phyloP scores from a whole-genome alignment of 2,797 vertebrate genomes.

The Zenarchopterus dispar region DNA sequence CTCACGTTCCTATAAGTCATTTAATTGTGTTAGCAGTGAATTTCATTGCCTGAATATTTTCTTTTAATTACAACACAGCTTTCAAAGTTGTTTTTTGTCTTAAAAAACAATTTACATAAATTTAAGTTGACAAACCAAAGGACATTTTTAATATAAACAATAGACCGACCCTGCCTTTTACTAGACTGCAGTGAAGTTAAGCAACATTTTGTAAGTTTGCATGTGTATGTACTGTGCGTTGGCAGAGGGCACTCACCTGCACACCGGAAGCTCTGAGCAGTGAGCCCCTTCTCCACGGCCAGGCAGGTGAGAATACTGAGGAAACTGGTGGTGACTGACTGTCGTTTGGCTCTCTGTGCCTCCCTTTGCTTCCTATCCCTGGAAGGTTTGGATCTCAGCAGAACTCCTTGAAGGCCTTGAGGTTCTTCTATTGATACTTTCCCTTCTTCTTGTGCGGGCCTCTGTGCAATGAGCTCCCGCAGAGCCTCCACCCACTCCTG shows the following conservation, averaged over 20 bases:
- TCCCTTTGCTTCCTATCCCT: conserved; percentile 80
- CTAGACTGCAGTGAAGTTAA: too few species aligned
- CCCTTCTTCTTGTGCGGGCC: conserved; percentile 69
- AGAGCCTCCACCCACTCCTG: conserved; percentile 93
- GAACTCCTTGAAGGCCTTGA: conserved; percentile 73
- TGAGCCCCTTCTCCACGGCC: conserved; percentile 95
- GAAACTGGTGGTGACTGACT: conserved; percentile 97
- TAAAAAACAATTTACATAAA: too few species aligned
- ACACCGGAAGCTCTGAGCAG: conserved; percentile 97
- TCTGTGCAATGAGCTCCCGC: conserved; percentile 80
- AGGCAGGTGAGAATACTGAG: conserved; percentile 95
- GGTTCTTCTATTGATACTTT: conserved; percentile 70
- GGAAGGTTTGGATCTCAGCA: conserved; percentile 69
- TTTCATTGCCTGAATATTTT: too few species aligned
- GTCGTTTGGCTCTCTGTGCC: conserved; percentile 87
- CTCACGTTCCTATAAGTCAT: too few species aligned
- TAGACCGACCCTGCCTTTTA: too few species aligned
- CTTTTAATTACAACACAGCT: too few species aligned
- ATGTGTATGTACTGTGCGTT: neutral
- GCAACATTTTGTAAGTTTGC: neutral
- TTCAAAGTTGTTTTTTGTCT: too few species aligned
- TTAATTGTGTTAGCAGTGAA: too few species aligned
- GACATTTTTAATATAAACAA: too few species aligned
- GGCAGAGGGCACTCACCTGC: conserved; percentile 85
- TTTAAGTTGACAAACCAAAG: too few species aligned